Evolutionary conservation across 2,888 invertebrate genomes (phyloP), one percentile per base, ranked within the genome.

Genomic region (Nudaria mundana): DNA sequence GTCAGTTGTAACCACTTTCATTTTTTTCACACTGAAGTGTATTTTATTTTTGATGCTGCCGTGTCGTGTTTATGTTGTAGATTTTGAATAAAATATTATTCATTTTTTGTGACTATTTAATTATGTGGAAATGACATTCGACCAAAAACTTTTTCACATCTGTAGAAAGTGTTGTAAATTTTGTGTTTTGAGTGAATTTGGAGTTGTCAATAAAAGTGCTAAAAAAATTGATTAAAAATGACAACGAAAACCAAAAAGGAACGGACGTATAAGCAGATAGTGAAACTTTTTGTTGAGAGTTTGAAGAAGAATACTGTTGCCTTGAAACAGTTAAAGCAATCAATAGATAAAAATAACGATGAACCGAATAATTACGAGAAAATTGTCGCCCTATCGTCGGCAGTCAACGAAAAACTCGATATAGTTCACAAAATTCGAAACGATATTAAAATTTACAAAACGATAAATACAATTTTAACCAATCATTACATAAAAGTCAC

Each of bases 391-490:
- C 58, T 84, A 54, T 66, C 83, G 37, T 77, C 72, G 5, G 71
- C 73, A 1, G 69, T 85, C 3, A 79, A 88, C 71, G 82, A 87
- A n/a, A 88, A 87, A 72, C 72, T 88, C 15, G 85, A 87, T 22
- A 60, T 82, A 1, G 80, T 88, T 0, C 71, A 81, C 40, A 87
- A 86, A 64, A 55, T 88, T 32, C 63, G 88, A 41, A 87, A 79
- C 63, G 88, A 88, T 33, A 86, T 88, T 0, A 88, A 85, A 75
- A 84, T 87, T 53, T 88, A 81, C 30, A 77, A 71, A 74, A 86
- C 88, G 0, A 81, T 88, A 1, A 88, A 88, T 40, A 86, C 88
- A 0, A 81, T 88, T 8, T 36, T 88, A n/a, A 85, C 86, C 0
- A 86, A 87, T 28, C 85, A 87, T 51, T 87, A 87, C 10, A 75